Evolutionary conservation across 2,113 vertebrate genomes (phyloP).

Genomic region (Clupea harengus): DNA sequence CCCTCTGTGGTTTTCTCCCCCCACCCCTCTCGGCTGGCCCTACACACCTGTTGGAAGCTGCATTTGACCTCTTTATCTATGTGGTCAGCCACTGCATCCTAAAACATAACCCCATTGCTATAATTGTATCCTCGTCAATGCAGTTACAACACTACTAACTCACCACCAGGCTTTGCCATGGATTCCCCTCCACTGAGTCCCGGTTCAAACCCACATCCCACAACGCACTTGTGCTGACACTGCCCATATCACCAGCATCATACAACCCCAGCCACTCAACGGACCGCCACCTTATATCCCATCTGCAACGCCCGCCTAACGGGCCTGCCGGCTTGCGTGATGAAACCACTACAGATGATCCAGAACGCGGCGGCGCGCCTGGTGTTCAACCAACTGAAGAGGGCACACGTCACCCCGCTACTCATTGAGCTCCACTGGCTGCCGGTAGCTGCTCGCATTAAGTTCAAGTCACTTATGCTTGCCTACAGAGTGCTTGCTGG

Average conservation of each 20-base stretch:
- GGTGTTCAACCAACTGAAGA: no score
- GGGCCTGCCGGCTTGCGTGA: no score
- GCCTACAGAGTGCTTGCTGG: no score
- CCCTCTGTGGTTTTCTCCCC: conserved; percentile 19
- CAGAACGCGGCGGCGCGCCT: no score
- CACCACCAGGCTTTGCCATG: neutral
- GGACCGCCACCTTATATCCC: neutral
- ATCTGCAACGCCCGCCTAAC: no score
- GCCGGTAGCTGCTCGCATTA: no score
- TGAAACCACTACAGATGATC: no score
- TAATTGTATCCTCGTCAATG: neutral
- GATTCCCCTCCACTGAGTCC: neutral
- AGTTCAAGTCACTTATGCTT: no score
- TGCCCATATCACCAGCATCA: neutral
- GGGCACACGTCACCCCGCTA: no score
- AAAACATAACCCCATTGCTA: neutral
- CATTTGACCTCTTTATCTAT: neutral
- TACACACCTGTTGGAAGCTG: neutral
- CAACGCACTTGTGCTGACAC: neutral
- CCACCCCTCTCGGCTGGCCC: neutral
- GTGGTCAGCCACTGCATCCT: neutral
- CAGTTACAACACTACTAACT: neutral
- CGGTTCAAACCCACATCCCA: neutral
- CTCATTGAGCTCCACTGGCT: no score
- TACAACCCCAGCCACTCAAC: neutral